A percentile compares a stretch with the other conserved stretches of the same genome.
phyloP scores from a whole-genome alignment of 2,888 invertebrate genomes.

The Junonia oenone region DNA sequence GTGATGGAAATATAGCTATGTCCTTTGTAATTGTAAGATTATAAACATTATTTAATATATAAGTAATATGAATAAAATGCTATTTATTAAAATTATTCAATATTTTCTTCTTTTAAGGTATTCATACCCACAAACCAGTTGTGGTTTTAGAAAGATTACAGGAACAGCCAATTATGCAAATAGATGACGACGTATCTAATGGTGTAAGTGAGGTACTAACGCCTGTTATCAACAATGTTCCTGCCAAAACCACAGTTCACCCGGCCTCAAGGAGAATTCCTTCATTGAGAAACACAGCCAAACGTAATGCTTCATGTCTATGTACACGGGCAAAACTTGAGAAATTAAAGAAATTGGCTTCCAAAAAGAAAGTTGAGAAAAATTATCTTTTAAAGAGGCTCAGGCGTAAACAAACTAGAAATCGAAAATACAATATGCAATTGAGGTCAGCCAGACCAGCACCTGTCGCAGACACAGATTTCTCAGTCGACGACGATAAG shows the following conservation, averaged over 20 bases:
- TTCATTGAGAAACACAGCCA: not conserved
- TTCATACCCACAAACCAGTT: conserved; percentile 36
- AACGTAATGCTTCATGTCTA: not conserved
- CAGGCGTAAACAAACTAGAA: not conserved
- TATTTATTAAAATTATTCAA: not conserved
- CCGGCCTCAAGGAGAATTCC: not conserved
- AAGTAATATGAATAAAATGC: not conserved
- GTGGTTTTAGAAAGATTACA: conserved; percentile 35
- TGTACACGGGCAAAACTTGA: not conserved
- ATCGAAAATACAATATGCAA: not conserved
- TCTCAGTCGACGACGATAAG: conserved; percentile 13
- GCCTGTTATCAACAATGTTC: not conserved
- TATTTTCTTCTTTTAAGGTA: conserved; percentile 1
- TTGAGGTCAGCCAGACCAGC: not conserved
- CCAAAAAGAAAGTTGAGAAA: not conserved
- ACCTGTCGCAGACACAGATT: not conserved
- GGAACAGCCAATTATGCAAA: not conserved
- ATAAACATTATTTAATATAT: not conserved
- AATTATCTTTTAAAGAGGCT: not conserved
- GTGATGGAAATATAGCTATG: too few species aligned
- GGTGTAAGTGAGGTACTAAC: not conserved
- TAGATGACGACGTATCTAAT: not conserved
- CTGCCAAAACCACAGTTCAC: not conserved
- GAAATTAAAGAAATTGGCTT: not conserved
- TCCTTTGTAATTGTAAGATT: too few species aligned